Evolutionary conservation across 2,113 vertebrate genomes (phyloP).

Genomic region (Nettapus auritus): DNA sequence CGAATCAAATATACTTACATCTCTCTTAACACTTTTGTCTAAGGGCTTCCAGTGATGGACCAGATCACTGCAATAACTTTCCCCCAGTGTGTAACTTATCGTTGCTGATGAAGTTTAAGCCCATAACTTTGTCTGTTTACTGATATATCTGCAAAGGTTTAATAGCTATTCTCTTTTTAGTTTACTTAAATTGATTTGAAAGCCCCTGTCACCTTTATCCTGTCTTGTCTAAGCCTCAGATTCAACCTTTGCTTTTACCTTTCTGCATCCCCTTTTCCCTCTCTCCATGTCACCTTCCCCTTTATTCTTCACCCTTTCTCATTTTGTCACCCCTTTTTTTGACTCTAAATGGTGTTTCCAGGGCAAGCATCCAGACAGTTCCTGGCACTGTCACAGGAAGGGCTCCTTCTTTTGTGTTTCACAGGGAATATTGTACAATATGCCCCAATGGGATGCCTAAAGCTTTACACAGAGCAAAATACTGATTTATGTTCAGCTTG

Average conservation of each 20-base stretch:
- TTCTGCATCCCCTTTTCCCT: background rate
- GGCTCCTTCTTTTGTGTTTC: background rate
- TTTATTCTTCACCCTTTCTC: background rate
- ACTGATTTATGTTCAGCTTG: background rate
- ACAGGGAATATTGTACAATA: background rate
- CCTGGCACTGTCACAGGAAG: background rate
- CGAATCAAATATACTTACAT: background rate
- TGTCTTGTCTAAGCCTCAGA: background rate
- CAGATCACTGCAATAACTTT: background rate
- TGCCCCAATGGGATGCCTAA: background rate
- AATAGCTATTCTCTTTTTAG: background rate
- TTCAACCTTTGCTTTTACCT: background rate
- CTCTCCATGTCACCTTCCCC: background rate
- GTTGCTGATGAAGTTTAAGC: background rate
- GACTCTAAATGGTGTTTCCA: background rate
- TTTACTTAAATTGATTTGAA: background rate
- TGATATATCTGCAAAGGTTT: background rate
- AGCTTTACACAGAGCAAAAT: background rate
- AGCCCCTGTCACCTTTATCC: fast-evolving
- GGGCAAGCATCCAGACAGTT: background rate
- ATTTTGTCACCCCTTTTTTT: background rate
- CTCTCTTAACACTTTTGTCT: background rate
- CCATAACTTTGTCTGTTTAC: background rate
- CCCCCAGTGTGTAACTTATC: background rate
- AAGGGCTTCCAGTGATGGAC: background rate